phyloP scores from a whole-genome alignment of 2,888 invertebrate species.

The Campoplex capitator region DNA sequence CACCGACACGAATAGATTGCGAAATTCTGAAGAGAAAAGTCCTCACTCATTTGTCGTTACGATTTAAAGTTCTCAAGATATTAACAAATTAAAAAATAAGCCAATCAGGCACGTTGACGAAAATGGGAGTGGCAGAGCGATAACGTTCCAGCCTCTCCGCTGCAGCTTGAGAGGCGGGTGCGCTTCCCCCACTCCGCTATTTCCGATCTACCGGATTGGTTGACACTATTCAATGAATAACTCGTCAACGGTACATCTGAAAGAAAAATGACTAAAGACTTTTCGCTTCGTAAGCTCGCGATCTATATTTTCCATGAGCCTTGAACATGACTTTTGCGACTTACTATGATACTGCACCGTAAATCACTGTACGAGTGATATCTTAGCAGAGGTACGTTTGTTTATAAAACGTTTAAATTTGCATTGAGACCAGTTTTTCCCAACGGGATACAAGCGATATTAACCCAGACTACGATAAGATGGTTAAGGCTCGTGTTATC shows the following conservation, averaged over 20 bases:
- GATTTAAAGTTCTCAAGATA: not conserved
- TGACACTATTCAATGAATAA: not conserved
- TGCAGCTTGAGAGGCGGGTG: not conserved
- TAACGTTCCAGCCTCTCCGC: too few relatives aligned
- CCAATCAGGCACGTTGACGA: not conserved
- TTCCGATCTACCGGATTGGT: not conserved
- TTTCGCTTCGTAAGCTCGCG: not conserved
- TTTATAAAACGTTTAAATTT: conserved; percentile 50
- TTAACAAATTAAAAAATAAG: not conserved
- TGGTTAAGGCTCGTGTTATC: conserved; percentile 46
- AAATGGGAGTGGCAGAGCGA: too few relatives aligned
- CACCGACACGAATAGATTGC: not conserved
- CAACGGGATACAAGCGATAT: not conserved
- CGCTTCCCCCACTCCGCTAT: not conserved
- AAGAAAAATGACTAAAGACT: conserved; percentile 1
- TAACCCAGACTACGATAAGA: conserved; percentile 44
- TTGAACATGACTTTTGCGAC: conserved; percentile 9
- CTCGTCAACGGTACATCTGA: not conserved
- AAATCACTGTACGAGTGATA: conserved; percentile 26
- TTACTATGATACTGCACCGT: not conserved
- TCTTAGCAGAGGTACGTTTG: conserved; percentile 10
- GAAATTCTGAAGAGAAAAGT: not conserved
- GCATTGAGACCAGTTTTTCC: conserved; percentile 52
- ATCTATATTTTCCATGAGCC: not conserved
- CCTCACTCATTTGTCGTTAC: not conserved